Percentiles rank a stretch among this genome's conserved stretches.
Evolutionary conservation across 2,888 invertebrate genomes (phyloP).

Genomic region (Euplexia lucipara): DNA sequence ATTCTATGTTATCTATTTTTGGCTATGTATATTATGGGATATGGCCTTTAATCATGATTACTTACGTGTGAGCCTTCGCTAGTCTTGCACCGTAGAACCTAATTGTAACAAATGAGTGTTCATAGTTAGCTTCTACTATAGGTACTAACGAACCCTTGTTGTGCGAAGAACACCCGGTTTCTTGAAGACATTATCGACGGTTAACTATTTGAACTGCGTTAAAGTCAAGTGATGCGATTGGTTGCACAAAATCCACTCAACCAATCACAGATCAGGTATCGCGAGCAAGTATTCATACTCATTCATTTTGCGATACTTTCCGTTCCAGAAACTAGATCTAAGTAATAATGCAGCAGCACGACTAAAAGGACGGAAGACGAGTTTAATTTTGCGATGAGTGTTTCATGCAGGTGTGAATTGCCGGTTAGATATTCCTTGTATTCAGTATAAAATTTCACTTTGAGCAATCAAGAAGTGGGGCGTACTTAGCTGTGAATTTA

Average conservation of each 20-base stretch:
- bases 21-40: slow-evolving; percentile 12
- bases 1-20: slow-evolving; percentile 24
- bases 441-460: background rate
- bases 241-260: no score
- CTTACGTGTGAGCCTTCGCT: slow-evolving; percentile 28
- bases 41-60: slow-evolving; percentile 42
- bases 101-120: slow-evolving; percentile 56
- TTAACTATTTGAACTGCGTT: no score
- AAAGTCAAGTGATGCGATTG: no score
- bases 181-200: no score
- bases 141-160: slow-evolving; percentile 17
- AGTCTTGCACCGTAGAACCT: slow-evolving; percentile 26
- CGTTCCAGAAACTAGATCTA: no score
- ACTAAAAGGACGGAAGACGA: background rate
- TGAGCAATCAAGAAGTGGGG: background rate
- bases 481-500: background rate
- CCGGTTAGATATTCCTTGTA: no score
- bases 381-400: background rate
- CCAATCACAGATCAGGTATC: no score
- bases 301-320: no score
- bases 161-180: slow-evolving; percentile 7
- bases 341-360: no score
- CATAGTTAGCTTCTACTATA: slow-evolving; percentile 19
- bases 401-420: no score
- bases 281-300: no score